Evolutionary conservation across 2,797 vertebrate genomes (phyloP).

Genomic region (Aulostomus chinensis): DNA sequence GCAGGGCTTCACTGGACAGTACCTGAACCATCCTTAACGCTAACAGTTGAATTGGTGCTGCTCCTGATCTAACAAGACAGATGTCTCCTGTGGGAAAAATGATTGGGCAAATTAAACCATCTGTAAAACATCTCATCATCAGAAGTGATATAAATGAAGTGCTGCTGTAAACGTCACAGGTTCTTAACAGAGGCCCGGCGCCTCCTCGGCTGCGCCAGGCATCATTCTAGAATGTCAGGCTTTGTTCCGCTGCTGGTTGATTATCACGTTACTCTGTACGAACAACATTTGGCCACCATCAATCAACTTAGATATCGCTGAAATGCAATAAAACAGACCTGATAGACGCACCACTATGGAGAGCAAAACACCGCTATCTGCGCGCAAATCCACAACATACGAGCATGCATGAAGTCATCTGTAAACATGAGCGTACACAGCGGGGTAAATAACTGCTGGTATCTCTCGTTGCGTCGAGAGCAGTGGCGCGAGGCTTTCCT

Average conservation of each 20-base stretch:
- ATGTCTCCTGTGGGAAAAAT: neutral
- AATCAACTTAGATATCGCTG: constrained; percentile 33
- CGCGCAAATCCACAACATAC: constrained; percentile 28
- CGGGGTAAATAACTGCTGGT: constrained; percentile 75
- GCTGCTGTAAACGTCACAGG: constrained; percentile 22
- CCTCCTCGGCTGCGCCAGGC: too few species aligned
- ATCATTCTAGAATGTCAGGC: too few species aligned
- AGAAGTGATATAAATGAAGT: constrained; percentile 7
- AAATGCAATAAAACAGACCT: constrained; percentile 28
- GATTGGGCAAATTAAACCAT: neutral
- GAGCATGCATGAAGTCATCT: constrained; percentile 51
- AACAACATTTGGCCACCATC: constrained; percentile 20
- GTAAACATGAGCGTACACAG: constrained; percentile 61
- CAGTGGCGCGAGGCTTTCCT: constrained; percentile 68
- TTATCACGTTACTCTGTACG: too few species aligned
- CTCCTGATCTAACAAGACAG: too few species aligned
- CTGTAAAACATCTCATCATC: constrained; percentile 9
- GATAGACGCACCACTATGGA: constrained; percentile 34
- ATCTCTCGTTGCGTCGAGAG: constrained; percentile 62
- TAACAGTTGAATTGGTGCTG: too few species aligned
- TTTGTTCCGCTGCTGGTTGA: too few species aligned
- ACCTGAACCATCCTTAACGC: too few species aligned
- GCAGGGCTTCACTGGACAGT: too few species aligned
- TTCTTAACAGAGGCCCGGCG: constrained; percentile 14
- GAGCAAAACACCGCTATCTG: constrained; percentile 25